These are phyloP conservation scores for Stegostoma tigrinum DNA, from an alignment of 2,113 vertebrate genomes.

Conservation along the genomic window DNA sequence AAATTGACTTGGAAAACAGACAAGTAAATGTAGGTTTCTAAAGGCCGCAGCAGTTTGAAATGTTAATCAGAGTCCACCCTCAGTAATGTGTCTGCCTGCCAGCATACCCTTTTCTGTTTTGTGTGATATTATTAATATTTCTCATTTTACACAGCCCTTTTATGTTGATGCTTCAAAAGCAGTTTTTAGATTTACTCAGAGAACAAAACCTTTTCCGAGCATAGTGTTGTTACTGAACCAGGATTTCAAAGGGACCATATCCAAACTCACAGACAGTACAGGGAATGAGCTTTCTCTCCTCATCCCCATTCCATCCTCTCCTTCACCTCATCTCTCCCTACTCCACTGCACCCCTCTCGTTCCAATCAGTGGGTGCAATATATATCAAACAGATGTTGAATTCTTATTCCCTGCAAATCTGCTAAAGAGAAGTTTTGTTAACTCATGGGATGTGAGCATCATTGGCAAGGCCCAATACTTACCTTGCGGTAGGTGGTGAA, in stretches of 20 bases:
- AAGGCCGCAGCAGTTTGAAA: constrained; percentile 16
- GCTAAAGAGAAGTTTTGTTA: neutral
- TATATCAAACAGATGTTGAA: neutral
- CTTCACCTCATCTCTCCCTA: neutral
- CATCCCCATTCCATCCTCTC: neutral
- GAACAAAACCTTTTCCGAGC: neutral
- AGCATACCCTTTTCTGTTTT: neutral
- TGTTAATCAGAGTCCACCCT: constrained; percentile 19
- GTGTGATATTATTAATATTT: constrained; percentile 24
- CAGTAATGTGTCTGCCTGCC: neutral
- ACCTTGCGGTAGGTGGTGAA: too few relatives aligned
- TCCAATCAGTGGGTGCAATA: neutral
- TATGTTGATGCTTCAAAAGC: neutral
- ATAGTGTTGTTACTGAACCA: too few relatives aligned
- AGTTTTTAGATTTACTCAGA: neutral
- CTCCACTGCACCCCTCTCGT: neutral
- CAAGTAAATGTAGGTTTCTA: neutral
- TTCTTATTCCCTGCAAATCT: neutral
- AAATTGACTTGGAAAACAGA: neutral
- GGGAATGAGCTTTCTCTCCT: neutral
- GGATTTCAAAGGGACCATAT: neutral
- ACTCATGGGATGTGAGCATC: too few relatives aligned
- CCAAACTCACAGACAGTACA: neutral
- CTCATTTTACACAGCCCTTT: constrained; percentile 22
- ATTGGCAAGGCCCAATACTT: neutral